Evolutionary conservation across 1,140 invertebrate genomes (phyloP), one percentile per base, ranked within the genome.

Genomic region (Latrodectus geometricus): DNA sequence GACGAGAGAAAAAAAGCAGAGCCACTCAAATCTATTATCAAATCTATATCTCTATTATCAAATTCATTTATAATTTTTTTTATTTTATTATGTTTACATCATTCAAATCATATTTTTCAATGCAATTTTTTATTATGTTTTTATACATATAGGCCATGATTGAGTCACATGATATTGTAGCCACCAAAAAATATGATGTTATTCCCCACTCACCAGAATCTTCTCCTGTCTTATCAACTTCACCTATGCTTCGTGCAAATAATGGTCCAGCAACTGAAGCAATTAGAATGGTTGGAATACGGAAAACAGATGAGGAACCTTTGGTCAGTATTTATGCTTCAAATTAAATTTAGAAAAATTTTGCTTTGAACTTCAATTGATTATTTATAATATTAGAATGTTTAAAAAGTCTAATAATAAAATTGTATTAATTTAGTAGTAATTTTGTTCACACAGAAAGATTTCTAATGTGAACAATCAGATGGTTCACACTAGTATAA

Each of bases 271-370:
- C 89, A 50, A 88, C 90, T 82, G 92, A 92, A 88, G 91, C 95
- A 50, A 94, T 97, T n/a, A 94, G 96, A 91, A 95, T 98, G 92
- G 96, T 99, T 56, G 96, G 97, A 21, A 93, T 99, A 15, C 93
- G 96, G 66, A 97, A 97, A 90, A 95, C 94, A 90, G 94, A 95
- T 74, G 95, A 96, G 88, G 96, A 98, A 91, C 97, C 97, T 9
- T 91, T 99, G 91, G 97, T 97, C 90, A 91, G 90, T 89, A 48
- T 20, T 49, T 15, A 21, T n/a, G 21, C 7, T 69, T 69, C 11
- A n/a, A 69, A 69, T 35, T 35, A 35, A 3, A 35, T 35, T 35
- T 35, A 35, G 35, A 35, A 35, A 35, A 35, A 3, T 35, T 35
- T 3, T 3, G 1, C 35, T 35, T 35, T 35, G 35, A 35, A 5